Base-by-base conservation (phyloP, 2,797 vertebrate genomes). In the Etheostoma perlongum region DNA sequence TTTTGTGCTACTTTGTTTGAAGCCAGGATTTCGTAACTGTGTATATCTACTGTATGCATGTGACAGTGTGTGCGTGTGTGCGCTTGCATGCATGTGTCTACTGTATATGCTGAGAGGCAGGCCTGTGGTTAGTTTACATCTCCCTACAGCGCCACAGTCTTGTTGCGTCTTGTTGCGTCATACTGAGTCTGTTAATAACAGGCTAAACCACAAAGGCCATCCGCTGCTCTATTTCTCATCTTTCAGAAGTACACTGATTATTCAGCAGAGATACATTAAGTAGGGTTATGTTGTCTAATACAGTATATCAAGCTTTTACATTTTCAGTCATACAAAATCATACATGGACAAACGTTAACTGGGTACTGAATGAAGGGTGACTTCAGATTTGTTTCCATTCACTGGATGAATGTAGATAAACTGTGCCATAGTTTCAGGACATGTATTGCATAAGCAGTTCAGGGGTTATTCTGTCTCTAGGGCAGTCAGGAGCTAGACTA, bases 121-220 rank as follows among this genome's bases (percentile, higher is more conserved):
- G 87, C 91, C 88, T 93, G 93, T 89, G 93, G 92, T 94, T 92
- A 92, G 87, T 90, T 89, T 92, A 91, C 92, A 93, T 92, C 91
- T 92, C 88, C 90, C 88, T 89, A 90, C 91, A 91, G 91, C 84
- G 84, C 88, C 76, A 89, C 85, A 90, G 90, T 92, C 84, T 88
- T 88, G 85, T 23, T 23, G 21, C 21, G 21, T 92, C 85, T 93
- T 71, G 85, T 93, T 94, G 93, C 89, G 62, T 92, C 92, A 90
- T 69, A 92, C 89, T 87, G 90, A 91, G 88, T 86, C 87, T 91
- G 92, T 90, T 93, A 93, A 93, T 93, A 93, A 94, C 91, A 92
- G 84, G 84, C 90, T 91, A 87, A 92, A 92, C 92, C 93, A 89
- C 92, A 93, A 88, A 92, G 85, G 87, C 90, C 91, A 88, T 90